Evolutionary conservation across 2,113 vertebrate genomes (phyloP).

Genomic region (Coryphaenoides rupestris): DNA sequence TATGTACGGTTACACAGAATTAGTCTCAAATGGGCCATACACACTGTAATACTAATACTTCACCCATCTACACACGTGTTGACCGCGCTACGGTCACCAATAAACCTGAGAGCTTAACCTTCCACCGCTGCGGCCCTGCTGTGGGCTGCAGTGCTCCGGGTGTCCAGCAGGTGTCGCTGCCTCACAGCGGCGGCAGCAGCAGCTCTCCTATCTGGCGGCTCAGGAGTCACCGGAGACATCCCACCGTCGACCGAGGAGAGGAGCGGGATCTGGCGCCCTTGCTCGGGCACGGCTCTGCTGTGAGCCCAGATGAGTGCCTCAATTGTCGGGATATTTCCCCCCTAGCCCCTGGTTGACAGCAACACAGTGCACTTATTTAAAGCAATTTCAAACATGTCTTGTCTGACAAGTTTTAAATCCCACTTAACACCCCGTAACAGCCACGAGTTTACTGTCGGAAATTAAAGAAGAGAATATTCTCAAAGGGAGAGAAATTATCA

Average conservation of each 20-base stretch:
- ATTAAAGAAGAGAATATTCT: slow-evolving; percentile 79
- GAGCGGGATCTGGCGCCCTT: slow-evolving; percentile 44
- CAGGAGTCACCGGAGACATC: background rate
- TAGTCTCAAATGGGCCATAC: no score
- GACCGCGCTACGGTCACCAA: no score
- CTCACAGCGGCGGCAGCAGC: slow-evolving; percentile 55
- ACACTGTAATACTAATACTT: no score
- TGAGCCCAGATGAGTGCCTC: slow-evolving; percentile 75
- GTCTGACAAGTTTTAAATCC: slow-evolving; percentile 86
- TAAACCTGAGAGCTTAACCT: no score
- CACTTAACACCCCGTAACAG: slow-evolving; percentile 82
- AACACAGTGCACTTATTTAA: slow-evolving; percentile 84
- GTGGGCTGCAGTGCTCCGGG: no score
- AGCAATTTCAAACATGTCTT: slow-evolving; percentile 86
- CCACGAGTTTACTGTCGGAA: slow-evolving; percentile 82
- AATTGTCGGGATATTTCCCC: slow-evolving; percentile 77
- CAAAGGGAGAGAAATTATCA: slow-evolving; percentile 77
- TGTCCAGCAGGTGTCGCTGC: slow-evolving; percentile 74
- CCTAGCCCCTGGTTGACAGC: slow-evolving; percentile 81
- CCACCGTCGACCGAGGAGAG: slow-evolving; percentile 3
- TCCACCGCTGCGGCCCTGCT: no score
- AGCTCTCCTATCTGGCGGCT: background rate
- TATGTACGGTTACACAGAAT: no score
- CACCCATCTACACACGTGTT: no score
- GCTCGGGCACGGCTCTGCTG: slow-evolving; percentile 66